A percentile compares a stretch with the other conserved stretches of the same genome.
Evolutionary conservation across 2,113 vertebrate genomes (phyloP).

Genomic region (Suricata suricatta): DNA sequence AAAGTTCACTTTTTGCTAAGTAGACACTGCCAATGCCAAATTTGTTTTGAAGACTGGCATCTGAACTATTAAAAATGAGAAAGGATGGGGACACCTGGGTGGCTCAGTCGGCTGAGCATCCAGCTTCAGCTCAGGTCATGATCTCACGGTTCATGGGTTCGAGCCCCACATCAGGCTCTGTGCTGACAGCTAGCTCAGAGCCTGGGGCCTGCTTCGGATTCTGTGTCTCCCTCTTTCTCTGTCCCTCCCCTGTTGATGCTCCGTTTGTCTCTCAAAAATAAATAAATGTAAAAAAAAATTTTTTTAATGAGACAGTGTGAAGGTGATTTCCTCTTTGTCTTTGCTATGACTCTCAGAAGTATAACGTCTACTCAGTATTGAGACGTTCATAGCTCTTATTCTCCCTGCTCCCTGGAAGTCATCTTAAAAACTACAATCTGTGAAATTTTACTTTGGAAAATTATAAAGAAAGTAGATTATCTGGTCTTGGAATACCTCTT

Average conservation of each 20-base stretch:
- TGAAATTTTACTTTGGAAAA: not conserved
- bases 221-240: no score
- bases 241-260: no score
- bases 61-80: not conserved
- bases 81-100: not conserved
- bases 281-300: no score
- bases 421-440: not conserved
- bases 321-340: not conserved
- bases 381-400: not conserved
- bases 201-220: no score
- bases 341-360: not conserved
- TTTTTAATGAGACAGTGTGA: not conserved
- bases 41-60: not conserved
- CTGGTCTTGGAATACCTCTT: not conserved
- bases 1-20: slow-evolving; percentile 15
- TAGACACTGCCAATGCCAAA: not conserved
- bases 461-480: not conserved
- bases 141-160: no score
- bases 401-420: not conserved
- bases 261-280: no score
- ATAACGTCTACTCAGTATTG: not conserved
- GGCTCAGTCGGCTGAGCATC: no score
- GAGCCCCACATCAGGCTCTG: no score
- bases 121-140: no score
- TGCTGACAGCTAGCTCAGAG: no score